These are phyloP conservation scores for Papilio helenus DNA, from an alignment of 1,140 invertebrate species.

Conservation along the genomic window DNA sequence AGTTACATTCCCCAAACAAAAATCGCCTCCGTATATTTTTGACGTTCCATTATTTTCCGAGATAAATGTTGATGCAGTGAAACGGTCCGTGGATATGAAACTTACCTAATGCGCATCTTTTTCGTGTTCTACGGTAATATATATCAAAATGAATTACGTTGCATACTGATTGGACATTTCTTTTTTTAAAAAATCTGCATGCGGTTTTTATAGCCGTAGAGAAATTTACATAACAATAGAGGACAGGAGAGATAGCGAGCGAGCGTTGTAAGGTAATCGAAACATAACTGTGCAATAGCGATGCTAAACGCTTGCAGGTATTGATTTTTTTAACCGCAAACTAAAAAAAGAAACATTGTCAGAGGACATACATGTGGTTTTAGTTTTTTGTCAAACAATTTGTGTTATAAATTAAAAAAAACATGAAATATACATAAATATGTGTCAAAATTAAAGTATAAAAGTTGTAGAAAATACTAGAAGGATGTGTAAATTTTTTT, in stretches of 20 bases:
- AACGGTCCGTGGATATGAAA: conserved; percentile 54
- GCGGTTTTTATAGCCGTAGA: conserved; percentile 5
- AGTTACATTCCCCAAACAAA: conserved; percentile 71
- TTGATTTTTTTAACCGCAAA: conserved; percentile 18
- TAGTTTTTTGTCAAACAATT: neutral
- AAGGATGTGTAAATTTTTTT: no score
- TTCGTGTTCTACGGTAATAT: conserved; percentile 34
- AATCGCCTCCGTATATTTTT: conserved; percentile 61
- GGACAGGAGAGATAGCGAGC: conserved; percentile 2
- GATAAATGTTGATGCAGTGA: conserved; percentile 73
- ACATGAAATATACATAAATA: no score
- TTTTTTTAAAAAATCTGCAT: neutral
- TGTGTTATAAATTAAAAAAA: no score
- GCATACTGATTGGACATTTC: conserved; percentile 25
- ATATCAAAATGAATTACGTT: conserved; percentile 40
- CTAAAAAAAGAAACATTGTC: neutral
- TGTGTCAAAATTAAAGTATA: no score
- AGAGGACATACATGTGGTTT: neutral
- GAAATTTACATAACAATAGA: conserved; percentile 25
- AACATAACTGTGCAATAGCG: conserved; percentile 28
- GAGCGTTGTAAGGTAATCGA: conserved; percentile 27
- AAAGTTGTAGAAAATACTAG: no score
- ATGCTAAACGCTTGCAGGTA: conserved; percentile 21
- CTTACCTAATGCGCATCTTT: conserved; percentile 39
- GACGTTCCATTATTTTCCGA: conserved; percentile 79